phyloP scores from a whole-genome alignment of 1,140 invertebrate species.

The Eriocheir sinensis region DNA sequence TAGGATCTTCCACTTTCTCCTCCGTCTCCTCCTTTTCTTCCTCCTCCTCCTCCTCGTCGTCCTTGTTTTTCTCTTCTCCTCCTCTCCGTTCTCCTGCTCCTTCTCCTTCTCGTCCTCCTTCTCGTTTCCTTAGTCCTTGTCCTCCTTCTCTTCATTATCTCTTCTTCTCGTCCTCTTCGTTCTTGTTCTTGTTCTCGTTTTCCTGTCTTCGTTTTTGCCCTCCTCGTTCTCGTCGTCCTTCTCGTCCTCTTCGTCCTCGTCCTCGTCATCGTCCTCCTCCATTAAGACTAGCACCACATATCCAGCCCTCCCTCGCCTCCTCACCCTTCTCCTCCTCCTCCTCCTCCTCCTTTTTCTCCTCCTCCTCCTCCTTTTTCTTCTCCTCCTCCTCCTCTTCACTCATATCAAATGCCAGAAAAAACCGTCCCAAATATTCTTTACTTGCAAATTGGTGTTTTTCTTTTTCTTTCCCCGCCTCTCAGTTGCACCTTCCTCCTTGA shows the following conservation, averaged over 20 bases:
- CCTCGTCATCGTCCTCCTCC: background rate
- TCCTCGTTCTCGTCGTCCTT: background rate
- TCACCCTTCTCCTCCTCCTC: background rate
- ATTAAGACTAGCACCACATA: too few species aligned
- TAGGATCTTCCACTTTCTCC: too few species aligned
- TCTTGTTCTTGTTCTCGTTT: background rate
- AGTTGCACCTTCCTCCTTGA: background rate
- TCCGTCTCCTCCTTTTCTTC: background rate
- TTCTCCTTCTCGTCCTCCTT: background rate
- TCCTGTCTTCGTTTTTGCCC: background rate
- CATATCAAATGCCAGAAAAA: background rate
- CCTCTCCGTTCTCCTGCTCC: too few species aligned
- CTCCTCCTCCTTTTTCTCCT: background rate
- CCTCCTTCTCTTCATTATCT: background rate
- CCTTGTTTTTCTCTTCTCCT: too few species aligned
- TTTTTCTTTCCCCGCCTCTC: background rate
- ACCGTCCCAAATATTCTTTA: background rate
- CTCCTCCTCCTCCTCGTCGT: too few species aligned
- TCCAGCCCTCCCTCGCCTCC: background rate
- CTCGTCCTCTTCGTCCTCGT: background rate
- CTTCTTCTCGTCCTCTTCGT: background rate
- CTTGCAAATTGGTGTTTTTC: background rate
- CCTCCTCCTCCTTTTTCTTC: background rate
- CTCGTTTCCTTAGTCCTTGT: background rate
- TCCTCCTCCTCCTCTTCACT: background rate